Evolutionary conservation across 2,888 invertebrate genomes (phyloP).

Genomic region (Calameuta idolon): DNA sequence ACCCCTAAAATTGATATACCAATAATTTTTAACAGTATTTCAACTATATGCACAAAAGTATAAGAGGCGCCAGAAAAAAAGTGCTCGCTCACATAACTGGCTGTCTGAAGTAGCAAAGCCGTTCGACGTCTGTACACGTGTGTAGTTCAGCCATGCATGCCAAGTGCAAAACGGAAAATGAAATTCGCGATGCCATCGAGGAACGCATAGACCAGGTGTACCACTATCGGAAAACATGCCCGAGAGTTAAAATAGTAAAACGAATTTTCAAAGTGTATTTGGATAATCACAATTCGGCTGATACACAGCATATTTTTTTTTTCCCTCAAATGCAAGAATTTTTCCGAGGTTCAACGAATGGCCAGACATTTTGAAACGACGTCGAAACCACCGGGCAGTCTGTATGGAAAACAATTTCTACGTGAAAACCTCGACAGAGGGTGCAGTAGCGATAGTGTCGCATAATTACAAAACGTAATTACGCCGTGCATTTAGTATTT

Average conservation of each 20-base stretch:
- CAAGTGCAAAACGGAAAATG: constrained; percentile 41
- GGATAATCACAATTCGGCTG: neutral
- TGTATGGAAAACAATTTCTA: neutral
- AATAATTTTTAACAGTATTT: neutral
- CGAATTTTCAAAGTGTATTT: neutral
- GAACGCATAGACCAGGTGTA: neutral
- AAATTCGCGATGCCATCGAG: constrained; percentile 30
- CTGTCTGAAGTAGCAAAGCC: constrained; percentile 35
- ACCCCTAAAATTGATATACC: neutral
- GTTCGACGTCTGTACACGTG: constrained; percentile 21
- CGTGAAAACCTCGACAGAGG: neutral
- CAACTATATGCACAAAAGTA: neutral
- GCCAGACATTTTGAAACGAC: neutral
- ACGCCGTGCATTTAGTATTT: neutral
- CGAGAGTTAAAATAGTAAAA: neutral
- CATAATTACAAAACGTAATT: neutral
- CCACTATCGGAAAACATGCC: neutral
- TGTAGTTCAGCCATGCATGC: constrained; percentile 27
- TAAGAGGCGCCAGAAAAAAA: neutral
- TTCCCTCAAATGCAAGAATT: neutral
- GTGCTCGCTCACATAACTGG: neutral
- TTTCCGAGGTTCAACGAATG: neutral
- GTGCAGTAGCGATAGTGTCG: neutral
- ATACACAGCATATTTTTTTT: neutral
- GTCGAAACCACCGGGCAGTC: neutral